A percentile compares a stretch with the other conserved stretches of the same genome.
These are phyloP conservation scores for Nemapogon koenigi DNA, from an alignment of 2,888 invertebrate species.

Conservation along the genomic window DNA sequence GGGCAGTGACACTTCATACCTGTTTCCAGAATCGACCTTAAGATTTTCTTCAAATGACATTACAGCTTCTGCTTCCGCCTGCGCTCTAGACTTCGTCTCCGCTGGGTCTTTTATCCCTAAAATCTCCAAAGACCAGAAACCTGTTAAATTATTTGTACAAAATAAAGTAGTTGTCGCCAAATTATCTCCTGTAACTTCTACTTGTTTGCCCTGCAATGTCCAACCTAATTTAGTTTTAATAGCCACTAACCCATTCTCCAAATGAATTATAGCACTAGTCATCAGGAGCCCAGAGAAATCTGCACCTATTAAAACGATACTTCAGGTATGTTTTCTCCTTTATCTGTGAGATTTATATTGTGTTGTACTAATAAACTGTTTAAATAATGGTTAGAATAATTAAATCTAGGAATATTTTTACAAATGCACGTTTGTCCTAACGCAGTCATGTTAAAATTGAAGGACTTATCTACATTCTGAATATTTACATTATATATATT, in stretches of 20 bases:
- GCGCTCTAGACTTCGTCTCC: neutral
- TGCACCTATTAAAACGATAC: conserved; percentile 1
- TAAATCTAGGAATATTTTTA: no score
- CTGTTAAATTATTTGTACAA: neutral
- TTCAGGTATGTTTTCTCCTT: neutral
- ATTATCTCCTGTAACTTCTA: neutral
- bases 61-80: neutral
- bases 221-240: conserved; percentile 4
- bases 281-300: neutral
- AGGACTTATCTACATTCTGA: no score
- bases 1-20: conserved; percentile 1
- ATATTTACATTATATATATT: no score
- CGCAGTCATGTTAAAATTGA: no score
- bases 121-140: neutral
- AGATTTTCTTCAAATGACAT: neutral
- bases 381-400: no score
- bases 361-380: no score
- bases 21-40: neutral
- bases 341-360: conserved; percentile 1
- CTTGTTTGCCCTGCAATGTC: neutral
- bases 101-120: neutral
- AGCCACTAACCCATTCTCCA: neutral
- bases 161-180: no score
- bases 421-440: no score
- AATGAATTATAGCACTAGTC: neutral